Conservation (phyloP, 2,113 vertebrate species). For the Engystomops pustulosus region DNA sequence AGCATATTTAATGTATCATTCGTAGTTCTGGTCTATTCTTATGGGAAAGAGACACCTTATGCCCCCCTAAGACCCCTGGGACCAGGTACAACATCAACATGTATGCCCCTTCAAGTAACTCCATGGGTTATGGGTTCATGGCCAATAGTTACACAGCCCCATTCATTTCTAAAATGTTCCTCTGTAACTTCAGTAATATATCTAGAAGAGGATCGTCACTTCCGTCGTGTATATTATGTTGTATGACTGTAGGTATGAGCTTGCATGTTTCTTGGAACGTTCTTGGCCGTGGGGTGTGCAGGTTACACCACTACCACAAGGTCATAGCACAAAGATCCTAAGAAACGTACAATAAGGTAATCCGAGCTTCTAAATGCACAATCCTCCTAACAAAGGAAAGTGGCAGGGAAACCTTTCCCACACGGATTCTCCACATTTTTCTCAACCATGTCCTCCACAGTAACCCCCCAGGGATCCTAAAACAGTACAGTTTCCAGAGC, state of each 20-base stretch:
- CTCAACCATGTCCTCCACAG: conserved; percentile 17
- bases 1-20: too few species aligned
- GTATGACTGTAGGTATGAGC: neutral
- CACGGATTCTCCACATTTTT: conserved; percentile 34
- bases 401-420: conserved; percentile 41
- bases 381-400: conserved; percentile 33
- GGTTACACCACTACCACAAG: neutral
- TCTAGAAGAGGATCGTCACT: too few species aligned
- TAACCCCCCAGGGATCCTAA: conserved; percentile 24
- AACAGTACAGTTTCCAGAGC: conserved; percentile 39
- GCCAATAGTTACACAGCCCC: too few species aligned
- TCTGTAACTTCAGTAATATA: too few species aligned
- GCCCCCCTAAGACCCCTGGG: too few species aligned
- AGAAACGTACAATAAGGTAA: conserved; percentile 18
- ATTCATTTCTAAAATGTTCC: too few species aligned
- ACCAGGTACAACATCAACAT: too few species aligned
- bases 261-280: neutral
- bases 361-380: neutral
- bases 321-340: conserved; percentile 28
- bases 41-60: too few species aligned
- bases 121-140: too few species aligned
- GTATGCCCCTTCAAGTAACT: too few species aligned
- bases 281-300: neutral
- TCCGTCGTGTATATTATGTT: too few species aligned
- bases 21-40: too few species aligned